Base-by-base conservation (phyloP, 2,888 invertebrate genomes). In the Atrina japonica region DNA sequence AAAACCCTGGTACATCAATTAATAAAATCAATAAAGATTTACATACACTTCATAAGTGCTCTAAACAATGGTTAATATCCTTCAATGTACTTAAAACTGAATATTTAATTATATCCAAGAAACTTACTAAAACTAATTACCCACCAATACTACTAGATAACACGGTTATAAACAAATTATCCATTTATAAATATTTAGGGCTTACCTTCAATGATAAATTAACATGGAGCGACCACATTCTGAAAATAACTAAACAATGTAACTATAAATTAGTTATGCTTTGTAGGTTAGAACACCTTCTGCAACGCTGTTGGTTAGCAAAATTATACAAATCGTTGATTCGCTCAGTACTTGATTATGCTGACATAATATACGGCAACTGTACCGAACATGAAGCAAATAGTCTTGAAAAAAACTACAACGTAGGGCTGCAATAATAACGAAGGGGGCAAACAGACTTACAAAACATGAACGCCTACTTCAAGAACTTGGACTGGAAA, bases 311-410 rank as follows among this genome's bases (percentile, higher is more conserved):
- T 11, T 55, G 29, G 6, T 9, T 55, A 16, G 55, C 25, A 55
- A 30, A 5, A 29, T 11, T 55, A 29, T 55, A 29, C 18, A 55
- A 55, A 55, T 29, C 30, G 2, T 16, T 55, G 9, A 29, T 55
- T 55, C 55, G 55, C 29, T 55, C 55, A 7, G 6, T 55, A 3
- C 11, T 55, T 3, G 55, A 55, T n/a, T 55, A 55, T 55, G 55
- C 29, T 29, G 55, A 55, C 25, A 25, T 55, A 11, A 55, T 55
- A 29, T 55, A 55, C 29, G 55, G 29, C 16, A 52, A 35, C 11
- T 35, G 35, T 35, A 7, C 35, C 5, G 11, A 7, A 7, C 5
- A 35, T 35, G 35, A 35, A 5, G 5, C 35, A 5, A 35, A 35
- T 7, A 35, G 5, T 5, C 35, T 35, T 11, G 35, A 35, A 11